Evolutionary conservation across 2,113 vertebrate species (phyloP).

Genomic region (Psilopsiagon aurifrons): DNA sequence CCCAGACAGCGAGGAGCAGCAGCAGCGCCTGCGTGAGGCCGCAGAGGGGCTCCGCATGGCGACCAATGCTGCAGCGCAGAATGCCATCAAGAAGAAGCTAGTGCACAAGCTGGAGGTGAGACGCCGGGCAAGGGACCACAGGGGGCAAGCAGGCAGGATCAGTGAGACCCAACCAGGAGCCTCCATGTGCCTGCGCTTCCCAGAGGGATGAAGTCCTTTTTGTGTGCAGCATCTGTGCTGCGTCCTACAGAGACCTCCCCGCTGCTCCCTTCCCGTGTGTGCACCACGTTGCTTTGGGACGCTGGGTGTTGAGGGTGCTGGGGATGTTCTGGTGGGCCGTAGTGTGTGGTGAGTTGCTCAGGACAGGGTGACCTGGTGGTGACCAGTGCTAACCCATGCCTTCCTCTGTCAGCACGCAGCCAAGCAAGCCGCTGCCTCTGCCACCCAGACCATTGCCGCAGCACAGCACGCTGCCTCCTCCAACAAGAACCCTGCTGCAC

Average conservation of each 20-base stretch:
- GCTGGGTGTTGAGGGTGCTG: rapidly evolving
- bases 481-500: conserved; percentile 90
- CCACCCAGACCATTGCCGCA: conserved; percentile 93
- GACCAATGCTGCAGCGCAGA: conserved; percentile 92
- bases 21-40: conserved; percentile 92
- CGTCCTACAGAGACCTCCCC: background rate
- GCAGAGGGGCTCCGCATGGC: conserved; percentile 96
- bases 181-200: background rate
- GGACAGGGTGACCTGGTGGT: background rate
- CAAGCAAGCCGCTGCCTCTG: conserved; percentile 91
- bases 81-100: conserved; percentile 96
- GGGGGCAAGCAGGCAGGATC: rapidly evolving
- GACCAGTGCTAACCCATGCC: background rate
- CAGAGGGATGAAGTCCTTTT: background rate
- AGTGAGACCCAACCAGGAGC: background rate
- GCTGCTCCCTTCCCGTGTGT: background rate
- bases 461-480: conserved; percentile 88
- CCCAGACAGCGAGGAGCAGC: conserved; percentile 96
- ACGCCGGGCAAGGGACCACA: rapidly evolving
- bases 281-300: rapidly evolving
- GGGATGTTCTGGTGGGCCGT: rapidly evolving
- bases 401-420: conserved; percentile 82
- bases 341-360: rapidly evolving
- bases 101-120: conserved; percentile 94
- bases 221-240: background rate